These are phyloP conservation scores for Octonoba sinensis DNA, from an alignment of 2,888 invertebrate genomes.

Conservation along the genomic window DNA sequence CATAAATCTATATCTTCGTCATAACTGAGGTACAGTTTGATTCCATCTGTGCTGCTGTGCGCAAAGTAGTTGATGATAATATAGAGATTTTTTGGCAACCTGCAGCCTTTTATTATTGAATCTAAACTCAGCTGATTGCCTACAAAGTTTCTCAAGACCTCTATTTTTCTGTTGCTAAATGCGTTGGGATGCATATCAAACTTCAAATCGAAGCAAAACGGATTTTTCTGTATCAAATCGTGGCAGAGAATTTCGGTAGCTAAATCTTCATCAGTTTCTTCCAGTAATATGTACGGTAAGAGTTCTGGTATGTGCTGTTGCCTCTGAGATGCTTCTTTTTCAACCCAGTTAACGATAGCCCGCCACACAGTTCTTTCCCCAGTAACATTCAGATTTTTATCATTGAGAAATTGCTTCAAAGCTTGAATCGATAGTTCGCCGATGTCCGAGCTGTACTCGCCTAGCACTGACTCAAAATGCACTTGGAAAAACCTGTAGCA, in stretches of 20 bases:
- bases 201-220: background rate
- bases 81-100: background rate
- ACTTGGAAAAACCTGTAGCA: slow-evolving; percentile 24
- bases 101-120: background rate
- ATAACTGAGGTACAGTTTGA: background rate
- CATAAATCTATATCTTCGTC: slow-evolving; percentile 29
- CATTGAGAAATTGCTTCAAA: slow-evolving; percentile 7
- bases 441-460: background rate
- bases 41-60: background rate
- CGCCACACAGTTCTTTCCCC: slow-evolving; percentile 2
- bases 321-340: background rate
- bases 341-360: slow-evolving; percentile 10
- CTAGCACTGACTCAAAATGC: slow-evolving; percentile 11
- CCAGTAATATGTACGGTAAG: background rate
- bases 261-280: slow-evolving; percentile 7
- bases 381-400: slow-evolving; percentile 23
- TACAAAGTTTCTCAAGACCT: background rate
- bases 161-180: background rate
- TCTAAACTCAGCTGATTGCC: too few relatives aligned
- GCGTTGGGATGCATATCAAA: background rate
- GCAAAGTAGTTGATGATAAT: background rate
- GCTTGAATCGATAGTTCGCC: slow-evolving; percentile 2
- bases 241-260: background rate
- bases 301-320: background rate
- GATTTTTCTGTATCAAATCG: slow-evolving; percentile 6